Evolutionary conservation across 2,888 invertebrate genomes (phyloP).

Genomic region (Rhamnusium bicolor): DNA sequence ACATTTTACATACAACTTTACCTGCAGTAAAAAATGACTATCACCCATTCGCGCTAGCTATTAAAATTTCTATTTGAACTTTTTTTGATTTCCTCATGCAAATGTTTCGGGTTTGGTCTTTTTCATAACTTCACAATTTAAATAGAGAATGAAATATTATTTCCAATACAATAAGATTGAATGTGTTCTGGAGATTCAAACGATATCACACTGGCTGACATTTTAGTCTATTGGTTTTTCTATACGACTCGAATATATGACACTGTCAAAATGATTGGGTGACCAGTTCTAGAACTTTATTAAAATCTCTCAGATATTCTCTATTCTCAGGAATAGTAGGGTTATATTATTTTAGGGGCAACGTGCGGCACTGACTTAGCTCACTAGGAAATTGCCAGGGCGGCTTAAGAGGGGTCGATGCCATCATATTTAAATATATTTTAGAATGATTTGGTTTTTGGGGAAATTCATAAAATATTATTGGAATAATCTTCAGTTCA

Average conservation of each 20-base stretch:
- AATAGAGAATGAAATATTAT: slow-evolving; percentile 38
- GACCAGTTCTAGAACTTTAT: slow-evolving; percentile 55
- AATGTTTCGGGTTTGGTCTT: slow-evolving; percentile 29
- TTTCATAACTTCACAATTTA: slow-evolving; percentile 28
- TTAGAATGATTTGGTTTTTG: too few species aligned
- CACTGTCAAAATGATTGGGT: slow-evolving; percentile 60
- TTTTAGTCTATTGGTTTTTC: slow-evolving; percentile 55
- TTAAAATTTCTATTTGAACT: slow-evolving; percentile 24
- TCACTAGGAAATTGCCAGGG: too few species aligned
- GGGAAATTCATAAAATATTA: too few species aligned
- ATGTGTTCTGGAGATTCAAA: slow-evolving; percentile 33
- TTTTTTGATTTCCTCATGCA: slow-evolving; percentile 29
- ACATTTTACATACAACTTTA: neutral
- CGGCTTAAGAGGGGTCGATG: neutral
- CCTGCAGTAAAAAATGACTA: slow-evolving; percentile 3
- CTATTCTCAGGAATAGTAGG: neutral
- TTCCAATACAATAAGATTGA: slow-evolving; percentile 36
- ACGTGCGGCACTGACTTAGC: neutral
- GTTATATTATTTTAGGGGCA: slow-evolving; percentile 34
- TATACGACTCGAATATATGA: slow-evolving; percentile 47
- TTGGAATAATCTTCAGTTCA: too few species aligned
- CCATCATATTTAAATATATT: neutral
- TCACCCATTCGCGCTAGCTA: slow-evolving; percentile 27
- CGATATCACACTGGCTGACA: slow-evolving; percentile 53
- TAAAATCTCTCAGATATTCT: slow-evolving; percentile 47